These are phyloP conservation scores for Pitta sordida DNA, from an alignment of 2,113 vertebrate genomes.

Conservation along the genomic window DNA sequence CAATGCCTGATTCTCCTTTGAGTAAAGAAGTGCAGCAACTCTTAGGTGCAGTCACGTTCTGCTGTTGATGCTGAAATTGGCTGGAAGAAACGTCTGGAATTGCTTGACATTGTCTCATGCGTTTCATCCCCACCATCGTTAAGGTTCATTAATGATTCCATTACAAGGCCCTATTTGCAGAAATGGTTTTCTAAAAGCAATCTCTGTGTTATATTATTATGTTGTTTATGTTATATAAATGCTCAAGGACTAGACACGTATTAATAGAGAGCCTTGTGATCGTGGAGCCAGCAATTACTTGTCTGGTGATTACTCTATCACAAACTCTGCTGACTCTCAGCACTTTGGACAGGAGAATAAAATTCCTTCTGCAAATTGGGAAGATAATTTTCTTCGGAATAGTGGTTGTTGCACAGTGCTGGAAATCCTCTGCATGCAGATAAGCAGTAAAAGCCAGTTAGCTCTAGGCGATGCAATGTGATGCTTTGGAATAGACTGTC, in stretches of 20 bases:
- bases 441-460: conserved; percentile 8
- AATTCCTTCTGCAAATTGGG: conserved; percentile 37
- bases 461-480: not conserved
- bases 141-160: conserved; percentile 53
- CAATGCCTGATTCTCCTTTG: not conserved
- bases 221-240: conserved; percentile 37
- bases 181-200: conserved; percentile 46
- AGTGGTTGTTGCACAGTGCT: not conserved
- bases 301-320: conserved; percentile 47
- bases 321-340: conserved; percentile 41
- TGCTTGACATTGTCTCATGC: conserved; percentile 8
- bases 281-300: conserved; percentile 33
- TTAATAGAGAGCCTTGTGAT: conserved; percentile 44
- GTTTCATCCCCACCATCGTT: conserved; percentile 19
- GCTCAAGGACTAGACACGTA: conserved; percentile 9
- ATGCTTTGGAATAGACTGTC: not conserved
- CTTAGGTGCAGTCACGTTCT: not conserved
- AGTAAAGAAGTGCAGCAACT: not conserved
- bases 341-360: conserved; percentile 17
- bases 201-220: conserved; percentile 34
- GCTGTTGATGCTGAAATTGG: not conserved
- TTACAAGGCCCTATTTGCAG: conserved; percentile 33
- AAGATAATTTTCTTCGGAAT: conserved; percentile 46
- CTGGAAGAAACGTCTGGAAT: not conserved
- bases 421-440: conserved; percentile 44